These are phyloP conservation scores for Zoanthus sociatus DNA, from an alignment of 92 coral and sea anemone species.

Conservation along the genomic window DNA sequence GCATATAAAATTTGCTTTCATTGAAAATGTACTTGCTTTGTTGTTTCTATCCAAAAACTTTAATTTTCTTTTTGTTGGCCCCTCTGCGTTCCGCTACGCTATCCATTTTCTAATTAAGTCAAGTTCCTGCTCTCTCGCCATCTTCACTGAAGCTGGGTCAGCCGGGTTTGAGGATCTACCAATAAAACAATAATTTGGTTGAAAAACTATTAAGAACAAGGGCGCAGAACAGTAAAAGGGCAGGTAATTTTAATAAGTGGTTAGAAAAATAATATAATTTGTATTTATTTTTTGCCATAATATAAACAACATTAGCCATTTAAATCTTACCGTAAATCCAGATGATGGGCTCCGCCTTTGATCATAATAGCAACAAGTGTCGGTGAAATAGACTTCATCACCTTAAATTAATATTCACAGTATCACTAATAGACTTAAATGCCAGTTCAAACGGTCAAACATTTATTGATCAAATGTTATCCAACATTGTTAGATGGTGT, in stretches of 20 bases:
- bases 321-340: constrained; percentile 80
- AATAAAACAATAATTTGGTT: not conserved
- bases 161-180: constrained; percentile 84
- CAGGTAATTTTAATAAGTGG: not conserved
- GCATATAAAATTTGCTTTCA: too few species aligned
- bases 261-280: too few species aligned
- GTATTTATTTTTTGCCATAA: too few species aligned
- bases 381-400: constrained; percentile 79
- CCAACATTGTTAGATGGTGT: too few species aligned
- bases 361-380: constrained; percentile 87
- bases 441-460: too few species aligned
- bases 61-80: too few species aligned
- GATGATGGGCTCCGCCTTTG: constrained; percentile 96
- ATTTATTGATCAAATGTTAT: too few species aligned
- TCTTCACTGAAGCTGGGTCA: constrained; percentile 80
- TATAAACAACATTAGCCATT: not conserved
- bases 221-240: not conserved
- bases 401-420: constrained; percentile 38
- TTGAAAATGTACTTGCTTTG: too few species aligned
- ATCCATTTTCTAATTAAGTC: constrained; percentile 84
- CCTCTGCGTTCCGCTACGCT: constrained; percentile 23
- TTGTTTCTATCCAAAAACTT: too few species aligned
- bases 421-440: too few species aligned
- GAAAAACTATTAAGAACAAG: too few species aligned
- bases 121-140: constrained; percentile 81